phyloP scores from a whole-genome alignment of 2,113 vertebrate species.

The Eurypyga helias region DNA sequence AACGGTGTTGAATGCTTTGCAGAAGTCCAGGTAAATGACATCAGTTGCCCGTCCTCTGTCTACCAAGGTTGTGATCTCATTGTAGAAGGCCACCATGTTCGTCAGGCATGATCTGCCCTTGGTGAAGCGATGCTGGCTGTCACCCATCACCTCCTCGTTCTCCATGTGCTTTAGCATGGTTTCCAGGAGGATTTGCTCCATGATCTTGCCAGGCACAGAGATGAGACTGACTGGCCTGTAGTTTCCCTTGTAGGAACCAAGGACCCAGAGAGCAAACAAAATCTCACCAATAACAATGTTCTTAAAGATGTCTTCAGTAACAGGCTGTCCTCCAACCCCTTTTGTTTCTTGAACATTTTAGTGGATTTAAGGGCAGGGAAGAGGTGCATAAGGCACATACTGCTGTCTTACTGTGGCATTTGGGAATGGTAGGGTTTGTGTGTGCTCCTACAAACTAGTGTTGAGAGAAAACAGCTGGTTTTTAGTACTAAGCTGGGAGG shows the following conservation, averaged over 20 bases:
- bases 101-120: too few relatives aligned
- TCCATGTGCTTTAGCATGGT: too few relatives aligned
- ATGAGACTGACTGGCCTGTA: too few relatives aligned
- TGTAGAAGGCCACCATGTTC: too few relatives aligned
- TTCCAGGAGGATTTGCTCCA: too few relatives aligned
- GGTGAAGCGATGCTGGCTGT: too few relatives aligned
- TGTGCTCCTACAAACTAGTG: background rate
- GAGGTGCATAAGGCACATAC: background rate
- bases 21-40: too few relatives aligned
- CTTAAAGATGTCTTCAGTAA: background rate
- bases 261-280: background rate
- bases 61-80: too few relatives aligned
- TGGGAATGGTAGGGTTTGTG: background rate
- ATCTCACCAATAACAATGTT: background rate
- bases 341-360: background rate
- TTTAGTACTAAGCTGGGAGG: background rate
- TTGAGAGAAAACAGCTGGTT: background rate
- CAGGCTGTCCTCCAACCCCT: background rate
- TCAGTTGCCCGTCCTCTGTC: too few relatives aligned
- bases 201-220: too few relatives aligned
- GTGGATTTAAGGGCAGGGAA: background rate
- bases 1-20: too few relatives aligned
- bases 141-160: too few relatives aligned
- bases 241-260: background rate
- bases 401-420: background rate